phyloP scores from a whole-genome alignment of 1,140 invertebrate species.

The Lepeophtheirus salmonis region DNA sequence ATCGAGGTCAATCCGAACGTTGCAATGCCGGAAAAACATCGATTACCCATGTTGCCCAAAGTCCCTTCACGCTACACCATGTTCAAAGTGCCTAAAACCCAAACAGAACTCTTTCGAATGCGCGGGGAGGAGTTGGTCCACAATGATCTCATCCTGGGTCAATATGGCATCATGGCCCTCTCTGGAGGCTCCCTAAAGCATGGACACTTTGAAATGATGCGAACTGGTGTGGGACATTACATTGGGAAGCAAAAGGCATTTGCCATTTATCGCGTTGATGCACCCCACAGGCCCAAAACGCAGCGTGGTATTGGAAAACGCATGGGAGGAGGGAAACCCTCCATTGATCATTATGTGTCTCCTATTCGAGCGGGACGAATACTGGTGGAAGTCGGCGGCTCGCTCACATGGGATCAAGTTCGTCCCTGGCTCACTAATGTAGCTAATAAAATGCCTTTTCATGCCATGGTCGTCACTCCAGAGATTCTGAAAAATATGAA shows the following conservation, averaged over 20 bases:
- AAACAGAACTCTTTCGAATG: slow-evolving; percentile 56
- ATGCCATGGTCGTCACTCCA: slow-evolving; percentile 61
- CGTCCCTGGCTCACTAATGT: slow-evolving; percentile 42
- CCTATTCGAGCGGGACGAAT: slow-evolving; percentile 74
- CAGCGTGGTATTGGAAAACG: slow-evolving; percentile 72
- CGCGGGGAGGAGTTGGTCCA: slow-evolving; percentile 69
- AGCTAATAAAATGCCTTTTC: slow-evolving; percentile 61
- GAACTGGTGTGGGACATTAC: slow-evolving; percentile 49
- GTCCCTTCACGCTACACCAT: slow-evolving; percentile 3
- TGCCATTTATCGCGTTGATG: slow-evolving; percentile 81
- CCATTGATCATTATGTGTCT: slow-evolving; percentile 86
- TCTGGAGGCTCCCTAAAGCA: slow-evolving; percentile 55
- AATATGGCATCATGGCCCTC: slow-evolving; percentile 77
- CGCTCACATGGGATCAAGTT: slow-evolving; percentile 68
- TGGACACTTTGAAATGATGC: slow-evolving; percentile 71
- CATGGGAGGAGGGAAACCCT: slow-evolving; percentile 88
- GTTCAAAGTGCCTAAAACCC: slow-evolving; percentile 45
- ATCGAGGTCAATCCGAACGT: neutral
- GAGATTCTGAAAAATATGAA: slow-evolving; percentile 46
- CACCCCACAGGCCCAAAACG: slow-evolving; percentile 84
- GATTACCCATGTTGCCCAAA: slow-evolving; percentile 3
- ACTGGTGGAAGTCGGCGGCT: slow-evolving; percentile 85
- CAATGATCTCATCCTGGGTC: slow-evolving; percentile 60
- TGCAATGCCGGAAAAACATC: neutral
- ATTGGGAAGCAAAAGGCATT: slow-evolving; percentile 58